Percentiles rank a stretch among this genome's conserved stretches.
Evolutionary conservation across 1,140 invertebrate species (phyloP).

Genomic region (Penaeus indicus): DNA sequence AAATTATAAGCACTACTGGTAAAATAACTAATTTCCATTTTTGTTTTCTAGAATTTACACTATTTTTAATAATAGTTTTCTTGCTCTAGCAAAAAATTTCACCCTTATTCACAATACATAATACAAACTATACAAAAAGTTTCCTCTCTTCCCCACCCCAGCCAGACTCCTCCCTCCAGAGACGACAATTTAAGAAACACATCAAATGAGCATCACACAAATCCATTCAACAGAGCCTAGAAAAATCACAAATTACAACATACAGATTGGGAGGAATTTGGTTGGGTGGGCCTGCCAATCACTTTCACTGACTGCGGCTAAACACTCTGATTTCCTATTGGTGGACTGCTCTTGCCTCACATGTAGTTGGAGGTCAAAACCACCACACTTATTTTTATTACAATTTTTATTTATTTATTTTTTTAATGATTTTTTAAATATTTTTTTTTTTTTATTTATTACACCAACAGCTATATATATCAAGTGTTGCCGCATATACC

Average conservation of each 20-base stretch:
- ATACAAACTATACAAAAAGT: slow-evolving; percentile 64
- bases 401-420: no score
- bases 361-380: no score
- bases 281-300: slow-evolving; percentile 44
- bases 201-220: slow-evolving; percentile 33
- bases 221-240: slow-evolving; percentile 26
- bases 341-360: neutral
- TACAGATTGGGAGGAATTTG: slow-evolving; percentile 39
- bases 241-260: slow-evolving; percentile 34
- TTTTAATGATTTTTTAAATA: neutral
- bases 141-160: slow-evolving; percentile 42
- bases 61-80: slow-evolving; percentile 57
- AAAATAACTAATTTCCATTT: slow-evolving; percentile 52
- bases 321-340: neutral
- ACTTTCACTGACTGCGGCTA: slow-evolving; percentile 46
- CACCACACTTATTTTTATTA: no score
- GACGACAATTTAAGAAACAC: slow-evolving; percentile 40
- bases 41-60: slow-evolving; percentile 52
- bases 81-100: slow-evolving; percentile 58
- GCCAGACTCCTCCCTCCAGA: slow-evolving; percentile 47
- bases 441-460: neutral
- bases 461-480: slow-evolving; percentile 28
- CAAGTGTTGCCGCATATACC: slow-evolving; percentile 44
- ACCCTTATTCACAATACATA: slow-evolving; percentile 63
- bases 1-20: slow-evolving; percentile 59